Evolutionary conservation across 2,888 invertebrate genomes (phyloP), one percentile per base, ranked within the genome.

Genomic region (Andrena hattorfiana): DNA sequence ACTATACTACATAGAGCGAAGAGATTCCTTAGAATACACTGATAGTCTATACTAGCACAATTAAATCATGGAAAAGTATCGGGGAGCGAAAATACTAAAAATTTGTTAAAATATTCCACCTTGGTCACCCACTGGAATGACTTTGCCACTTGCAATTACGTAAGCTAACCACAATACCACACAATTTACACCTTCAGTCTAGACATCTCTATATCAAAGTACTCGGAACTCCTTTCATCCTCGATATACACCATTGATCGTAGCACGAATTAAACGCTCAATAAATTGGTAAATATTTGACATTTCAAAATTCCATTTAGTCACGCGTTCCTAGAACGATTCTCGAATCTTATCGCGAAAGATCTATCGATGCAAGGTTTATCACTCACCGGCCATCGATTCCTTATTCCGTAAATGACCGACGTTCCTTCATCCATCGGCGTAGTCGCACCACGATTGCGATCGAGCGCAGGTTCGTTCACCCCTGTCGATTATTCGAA

Each of bases 401-500:
- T 32, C 20, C 20, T 54, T 20, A 23, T 32, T 28, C 26, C 10
- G 35, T 10, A 2, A 23, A 10, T 13, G 16, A 20, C 10, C 51
- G 32, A 30, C 20, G 23, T 28, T 10, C 10, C 23, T 63, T 60
- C 56, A 48, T 51, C 56, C 26, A n/a, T 26, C 76, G 64, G 48
- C 26, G 35, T 26, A 67, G 26, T 49, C 16, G 51, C 23, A 23
- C 26, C 51, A 62, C 81, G 85, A 85, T 83, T 60, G 75, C 83
- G 67, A 86, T 70, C 83, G 79, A 35, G 69, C 48, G 62, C 23
- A 74, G 77, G 90, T 90, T 89, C 90, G 86, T 90, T 90, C 80
- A 90, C 90, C 88, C 86, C 54, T 49, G 73, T 49, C 74, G 86
- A 90, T 90, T 89, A 90, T 87, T 82, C 74, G 83, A 90, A 89